Conservation (phyloP, 2,113 vertebrate genomes). For the Pterocles burchelli region DNA sequence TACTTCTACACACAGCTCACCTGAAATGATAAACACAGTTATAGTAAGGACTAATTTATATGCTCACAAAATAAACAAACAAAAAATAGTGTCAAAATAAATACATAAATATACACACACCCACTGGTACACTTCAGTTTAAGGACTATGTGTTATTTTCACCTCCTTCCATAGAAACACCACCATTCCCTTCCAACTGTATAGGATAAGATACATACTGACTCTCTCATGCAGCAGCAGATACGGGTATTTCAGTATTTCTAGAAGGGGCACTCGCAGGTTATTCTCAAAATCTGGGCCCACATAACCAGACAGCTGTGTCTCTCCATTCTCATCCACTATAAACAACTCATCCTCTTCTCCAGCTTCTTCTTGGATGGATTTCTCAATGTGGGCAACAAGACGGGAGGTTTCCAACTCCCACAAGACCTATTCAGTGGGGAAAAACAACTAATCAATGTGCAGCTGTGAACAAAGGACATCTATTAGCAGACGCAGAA, state of each 20-base stretch:
- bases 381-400: conserved; percentile 73
- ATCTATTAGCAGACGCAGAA: neutral
- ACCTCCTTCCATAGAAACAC: neutral
- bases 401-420: conserved; percentile 82
- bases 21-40: conserved; percentile 57
- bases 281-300: conserved; percentile 80
- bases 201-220: conserved; percentile 69
- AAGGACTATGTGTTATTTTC: neutral
- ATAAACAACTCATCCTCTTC: conserved; percentile 80
- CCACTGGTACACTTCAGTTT: neutral
- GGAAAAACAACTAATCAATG: neutral
- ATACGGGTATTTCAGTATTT: conserved; percentile 85
- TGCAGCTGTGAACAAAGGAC: neutral
- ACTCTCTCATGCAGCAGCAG: conserved; percentile 78
- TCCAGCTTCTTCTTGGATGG: conserved; percentile 56
- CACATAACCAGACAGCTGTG: conserved; percentile 60
- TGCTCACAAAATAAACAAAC: neutral
- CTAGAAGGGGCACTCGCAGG: conserved; percentile 80
- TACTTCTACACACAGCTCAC: conserved; percentile 80
- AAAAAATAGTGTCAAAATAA: neutral
- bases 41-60: neutral
- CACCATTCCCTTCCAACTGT: neutral
- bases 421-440: conserved; percentile 74
- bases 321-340: conserved; percentile 75
- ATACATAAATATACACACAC: neutral